Conservation (phyloP, 2,113 vertebrate genomes). For the Pardalotus punctatus region DNA sequence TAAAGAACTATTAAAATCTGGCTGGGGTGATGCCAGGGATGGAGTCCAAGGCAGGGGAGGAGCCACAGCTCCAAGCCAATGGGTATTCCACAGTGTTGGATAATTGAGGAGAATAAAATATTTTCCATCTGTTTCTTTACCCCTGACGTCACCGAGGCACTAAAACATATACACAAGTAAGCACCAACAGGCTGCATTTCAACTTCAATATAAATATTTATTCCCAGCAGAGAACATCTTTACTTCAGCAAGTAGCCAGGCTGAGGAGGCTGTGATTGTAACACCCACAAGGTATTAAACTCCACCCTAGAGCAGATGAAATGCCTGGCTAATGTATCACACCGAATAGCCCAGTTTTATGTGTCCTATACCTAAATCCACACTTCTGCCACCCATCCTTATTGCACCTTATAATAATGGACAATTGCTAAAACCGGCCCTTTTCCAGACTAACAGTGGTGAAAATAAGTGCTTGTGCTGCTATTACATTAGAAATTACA, state of each 20-base stretch:
- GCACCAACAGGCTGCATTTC: not conserved
- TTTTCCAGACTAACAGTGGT: not conserved
- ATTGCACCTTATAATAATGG: not conserved
- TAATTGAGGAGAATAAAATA: slow-evolving; percentile 47
- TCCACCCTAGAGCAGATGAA: not conserved
- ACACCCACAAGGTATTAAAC: not conserved
- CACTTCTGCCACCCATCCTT: not conserved
- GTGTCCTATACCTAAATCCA: not conserved
- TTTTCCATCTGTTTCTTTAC: slow-evolving; percentile 36
- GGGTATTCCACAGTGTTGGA: not conserved
- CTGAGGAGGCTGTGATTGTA: not conserved
- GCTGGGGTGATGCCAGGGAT: slow-evolving; percentile 20
- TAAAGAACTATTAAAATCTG: slow-evolving; percentile 42
- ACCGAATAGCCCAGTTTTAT: not conserved
- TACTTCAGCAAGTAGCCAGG: not conserved
- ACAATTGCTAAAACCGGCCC: not conserved
- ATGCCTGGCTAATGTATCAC: not conserved
- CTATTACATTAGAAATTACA: not conserved
- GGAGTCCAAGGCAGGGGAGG: slow-evolving; percentile 11
- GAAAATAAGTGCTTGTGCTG: not conserved
- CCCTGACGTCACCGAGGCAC: not conserved
- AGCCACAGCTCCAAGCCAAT: not conserved
- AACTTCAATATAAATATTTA: not conserved
- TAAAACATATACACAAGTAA: slow-evolving; percentile 22
- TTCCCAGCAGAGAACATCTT: slow-evolving; percentile 1